phyloP scores from a whole-genome alignment of 2,888 invertebrate species.

The Aspidiotus destructor region DNA sequence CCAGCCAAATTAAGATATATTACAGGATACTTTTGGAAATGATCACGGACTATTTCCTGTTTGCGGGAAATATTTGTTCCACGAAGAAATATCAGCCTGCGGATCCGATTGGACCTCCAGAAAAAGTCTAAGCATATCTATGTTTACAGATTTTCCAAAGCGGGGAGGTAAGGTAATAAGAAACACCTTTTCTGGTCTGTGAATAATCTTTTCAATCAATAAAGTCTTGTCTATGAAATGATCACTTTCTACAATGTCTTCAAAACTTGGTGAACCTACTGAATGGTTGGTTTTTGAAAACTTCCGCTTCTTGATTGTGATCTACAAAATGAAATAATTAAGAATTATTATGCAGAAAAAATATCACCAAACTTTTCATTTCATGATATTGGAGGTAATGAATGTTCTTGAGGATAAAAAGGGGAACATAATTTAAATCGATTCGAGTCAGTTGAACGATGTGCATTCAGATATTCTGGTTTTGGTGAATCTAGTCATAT shows the following conservation, averaged over 20 bases:
- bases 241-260: neutral
- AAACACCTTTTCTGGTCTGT: neutral
- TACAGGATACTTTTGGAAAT: neutral
- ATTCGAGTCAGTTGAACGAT: no score
- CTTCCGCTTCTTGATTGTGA: no score
- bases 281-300: neutral
- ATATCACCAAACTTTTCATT: no score
- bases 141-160: neutral
- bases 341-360: no score
- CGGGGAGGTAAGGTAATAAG: neutral
- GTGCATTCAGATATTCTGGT: no score
- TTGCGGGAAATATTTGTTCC: neutral
- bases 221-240: constrained; percentile 4
- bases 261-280: neutral
- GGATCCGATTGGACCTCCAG: neutral
- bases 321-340: no score
- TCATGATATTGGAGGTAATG: no score
- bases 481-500: no score
- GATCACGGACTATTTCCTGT: neutral
- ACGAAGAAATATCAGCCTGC: neutral
- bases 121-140: neutral
- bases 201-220: neutral
- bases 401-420: no score
- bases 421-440: no score
- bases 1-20: neutral